Conservation (phyloP, 2,888 invertebrate species). For the Temnothorax rugatulus region DNA sequence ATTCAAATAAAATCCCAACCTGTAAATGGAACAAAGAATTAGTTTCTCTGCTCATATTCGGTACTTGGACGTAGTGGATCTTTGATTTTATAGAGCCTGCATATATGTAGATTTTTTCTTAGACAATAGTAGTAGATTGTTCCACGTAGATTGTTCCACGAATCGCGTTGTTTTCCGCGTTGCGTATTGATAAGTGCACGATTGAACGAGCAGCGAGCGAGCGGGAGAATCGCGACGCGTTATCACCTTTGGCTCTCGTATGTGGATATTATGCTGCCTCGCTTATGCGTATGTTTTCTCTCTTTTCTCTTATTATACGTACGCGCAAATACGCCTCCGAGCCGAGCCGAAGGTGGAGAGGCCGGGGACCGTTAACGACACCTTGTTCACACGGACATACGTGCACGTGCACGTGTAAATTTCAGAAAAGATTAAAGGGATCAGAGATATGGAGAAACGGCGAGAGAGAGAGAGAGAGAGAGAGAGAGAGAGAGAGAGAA, state of each 20-base stretch:
- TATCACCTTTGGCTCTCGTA: constrained; percentile 68
- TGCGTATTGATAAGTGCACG: not conserved
- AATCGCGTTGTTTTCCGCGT: constrained; percentile 10
- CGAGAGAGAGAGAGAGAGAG: not conserved
- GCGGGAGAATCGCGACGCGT: constrained; percentile 60
- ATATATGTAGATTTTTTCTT: not conserved
- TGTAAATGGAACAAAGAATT: not conserved
- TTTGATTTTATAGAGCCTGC: not conserved
- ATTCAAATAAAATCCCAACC: not conserved
- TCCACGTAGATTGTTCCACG: too few species aligned
- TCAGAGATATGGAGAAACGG: constrained; percentile 6
- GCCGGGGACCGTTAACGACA: constrained; percentile 74
- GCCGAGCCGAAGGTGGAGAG: constrained; percentile 64
- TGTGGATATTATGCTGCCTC: constrained; percentile 57
- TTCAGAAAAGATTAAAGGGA: constrained; percentile 61
- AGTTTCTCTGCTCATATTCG: too few species aligned
- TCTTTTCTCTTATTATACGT: constrained; percentile 67
- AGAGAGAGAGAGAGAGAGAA: not conserved
- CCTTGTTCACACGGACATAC: constrained; percentile 71
- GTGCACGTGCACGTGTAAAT: constrained; percentile 64
- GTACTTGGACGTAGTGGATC: too few species aligned
- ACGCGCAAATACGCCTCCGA: constrained; percentile 55
- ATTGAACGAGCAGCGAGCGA: constrained; percentile 14
- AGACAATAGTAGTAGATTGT: not conserved
- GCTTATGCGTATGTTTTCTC: constrained; percentile 44